These are phyloP conservation scores for Myxocyprinus asiaticus DNA, from an alignment of 2,113 vertebrate species.

Conservation along the genomic window DNA sequence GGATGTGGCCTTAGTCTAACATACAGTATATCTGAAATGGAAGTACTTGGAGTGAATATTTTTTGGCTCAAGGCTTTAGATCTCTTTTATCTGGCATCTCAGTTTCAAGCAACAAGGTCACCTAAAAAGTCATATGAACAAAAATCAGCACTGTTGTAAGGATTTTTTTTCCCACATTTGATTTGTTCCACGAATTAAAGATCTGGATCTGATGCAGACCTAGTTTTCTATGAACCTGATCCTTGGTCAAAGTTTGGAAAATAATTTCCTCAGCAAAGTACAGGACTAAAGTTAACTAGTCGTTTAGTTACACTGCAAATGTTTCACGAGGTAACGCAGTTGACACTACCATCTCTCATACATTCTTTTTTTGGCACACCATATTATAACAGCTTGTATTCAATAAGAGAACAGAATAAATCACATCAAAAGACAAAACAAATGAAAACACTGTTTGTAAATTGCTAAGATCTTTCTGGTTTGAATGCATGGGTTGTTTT, in stretches of 20 bases:
- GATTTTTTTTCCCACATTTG: neutral
- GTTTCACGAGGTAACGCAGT: too few species aligned
- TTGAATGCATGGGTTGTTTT: neutral
- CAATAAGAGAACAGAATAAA: neutral
- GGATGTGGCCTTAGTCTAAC: neutral
- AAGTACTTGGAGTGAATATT: neutral
- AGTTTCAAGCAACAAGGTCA: neutral
- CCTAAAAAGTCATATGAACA: neutral
- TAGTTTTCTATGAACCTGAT: too few species aligned
- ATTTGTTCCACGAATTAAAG: too few species aligned
- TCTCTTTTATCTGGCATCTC: slow-evolving; percentile 11
- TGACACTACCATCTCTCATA: too few species aligned
- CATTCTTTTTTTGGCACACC: neutral
- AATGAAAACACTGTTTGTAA: neutral
- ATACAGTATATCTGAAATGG: neutral
- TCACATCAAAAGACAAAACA: neutral
- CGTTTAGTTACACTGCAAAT: too few species aligned
- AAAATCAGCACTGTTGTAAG: neutral
- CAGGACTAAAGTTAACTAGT: too few species aligned
- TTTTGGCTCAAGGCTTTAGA: neutral
- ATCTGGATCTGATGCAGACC: too few species aligned
- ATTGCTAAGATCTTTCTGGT: neutral
- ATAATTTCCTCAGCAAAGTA: too few species aligned
- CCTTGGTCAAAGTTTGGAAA: too few species aligned
- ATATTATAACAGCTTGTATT: neutral